A percentile compares a stretch with the other conserved stretches of the same genome.
Evolutionary conservation across 2,888 invertebrate species (phyloP).

Genomic region (Cataglyphis altisquamis): DNA sequence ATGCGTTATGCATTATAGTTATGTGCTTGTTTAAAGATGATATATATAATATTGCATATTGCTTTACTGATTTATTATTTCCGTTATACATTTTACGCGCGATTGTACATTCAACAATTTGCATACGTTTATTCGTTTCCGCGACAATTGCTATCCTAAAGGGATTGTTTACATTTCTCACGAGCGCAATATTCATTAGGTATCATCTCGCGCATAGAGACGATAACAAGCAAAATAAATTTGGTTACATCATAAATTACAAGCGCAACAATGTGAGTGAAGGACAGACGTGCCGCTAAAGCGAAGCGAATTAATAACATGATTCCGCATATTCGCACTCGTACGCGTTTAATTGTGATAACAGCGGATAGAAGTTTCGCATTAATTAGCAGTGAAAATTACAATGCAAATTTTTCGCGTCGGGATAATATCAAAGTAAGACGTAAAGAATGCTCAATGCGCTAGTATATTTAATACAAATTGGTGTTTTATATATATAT

Average conservation of each 20-base stretch:
- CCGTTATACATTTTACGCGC: not conserved
- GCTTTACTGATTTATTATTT: conserved; percentile 45
- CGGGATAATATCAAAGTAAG: conserved; percentile 8
- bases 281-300: conserved; percentile 24
- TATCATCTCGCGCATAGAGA: conserved; percentile 11
- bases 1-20: not conserved
- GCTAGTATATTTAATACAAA: not conserved
- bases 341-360: conserved; percentile 39
- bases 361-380: conserved; percentile 34
- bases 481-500: not conserved
- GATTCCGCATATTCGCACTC: conserved; percentile 25
- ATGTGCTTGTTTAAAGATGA: conserved; percentile 21
- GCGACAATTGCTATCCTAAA: conserved; percentile 49
- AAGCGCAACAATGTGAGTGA: conserved; percentile 37
- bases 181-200: conserved; percentile 43
- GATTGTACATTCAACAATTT: conserved; percentile 16
- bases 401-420: conserved; percentile 12
- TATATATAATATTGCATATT: conserved; percentile 1
- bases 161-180: conserved; percentile 53
- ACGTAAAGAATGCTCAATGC: not conserved
- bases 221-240: conserved; percentile 55
- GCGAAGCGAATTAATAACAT: conserved; percentile 57
- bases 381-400: conserved; percentile 49
- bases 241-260: conserved; percentile 49
- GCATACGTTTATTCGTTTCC: conserved; percentile 45